Percentiles rank a stretch among this genome's conserved stretches.
phyloP scores from a whole-genome alignment of 2,113 vertebrate genomes.

The Pseudopodoces humilis region DNA sequence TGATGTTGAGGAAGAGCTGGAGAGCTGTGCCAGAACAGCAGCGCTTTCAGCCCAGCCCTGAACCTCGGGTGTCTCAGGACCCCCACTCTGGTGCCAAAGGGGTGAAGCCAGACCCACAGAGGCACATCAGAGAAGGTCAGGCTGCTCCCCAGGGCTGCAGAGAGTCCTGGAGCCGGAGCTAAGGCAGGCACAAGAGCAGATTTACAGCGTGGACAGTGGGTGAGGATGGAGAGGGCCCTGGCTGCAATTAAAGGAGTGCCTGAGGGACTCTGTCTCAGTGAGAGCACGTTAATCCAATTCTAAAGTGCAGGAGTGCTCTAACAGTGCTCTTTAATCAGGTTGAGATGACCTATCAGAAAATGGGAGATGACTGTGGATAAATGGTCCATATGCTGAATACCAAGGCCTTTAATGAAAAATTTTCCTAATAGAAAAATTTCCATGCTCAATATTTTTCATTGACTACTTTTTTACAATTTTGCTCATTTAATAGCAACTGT shows the following conservation, averaged over 20 bases:
- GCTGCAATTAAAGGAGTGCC: neutral
- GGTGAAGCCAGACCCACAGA: neutral
- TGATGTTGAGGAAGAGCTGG: neutral
- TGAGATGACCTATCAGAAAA: conserved; percentile 16
- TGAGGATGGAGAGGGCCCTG: neutral
- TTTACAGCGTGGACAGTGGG: neutral
- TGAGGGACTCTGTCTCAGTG: neutral
- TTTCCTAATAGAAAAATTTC: conserved; percentile 30
- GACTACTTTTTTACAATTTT: conserved; percentile 41
- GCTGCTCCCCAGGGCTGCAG: neutral
- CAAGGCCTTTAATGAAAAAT: conserved; percentile 37
- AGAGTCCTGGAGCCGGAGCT: neutral
- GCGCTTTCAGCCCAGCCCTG: neutral
- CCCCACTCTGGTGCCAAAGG: neutral
- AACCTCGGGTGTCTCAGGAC: neutral
- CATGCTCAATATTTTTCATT: conserved; percentile 31
- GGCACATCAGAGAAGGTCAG: neutral
- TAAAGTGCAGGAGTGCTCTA: neutral
- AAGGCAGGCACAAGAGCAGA: neutral
- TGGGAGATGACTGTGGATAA: neutral
- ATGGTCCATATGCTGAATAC: conserved; percentile 12
- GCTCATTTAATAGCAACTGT: conserved; percentile 43
- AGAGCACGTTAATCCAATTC: neutral
- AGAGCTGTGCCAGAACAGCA: neutral
- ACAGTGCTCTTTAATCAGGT: neutral